Base-by-base conservation (phyloP, 2,888 invertebrate species). In the Tinea semifulvella region DNA sequence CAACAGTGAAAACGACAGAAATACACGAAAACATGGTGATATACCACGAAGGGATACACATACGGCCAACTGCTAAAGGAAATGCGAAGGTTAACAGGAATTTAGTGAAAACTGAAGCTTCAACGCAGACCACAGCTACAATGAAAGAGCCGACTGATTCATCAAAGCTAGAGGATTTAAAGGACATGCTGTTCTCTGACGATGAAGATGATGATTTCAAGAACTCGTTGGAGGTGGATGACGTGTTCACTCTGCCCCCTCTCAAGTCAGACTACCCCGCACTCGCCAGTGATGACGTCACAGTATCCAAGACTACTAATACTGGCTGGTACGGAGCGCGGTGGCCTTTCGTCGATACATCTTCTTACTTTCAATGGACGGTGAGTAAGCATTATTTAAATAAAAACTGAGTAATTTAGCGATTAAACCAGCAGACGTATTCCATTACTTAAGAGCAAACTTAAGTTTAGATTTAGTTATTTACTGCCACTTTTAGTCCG, bases 331-430 rank as follows among this genome's bases (percentile, higher is more conserved):
- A 85, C 56, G 84, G 84, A 42, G 82, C 82, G 26, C 74, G 85
- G 49, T 87, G 87, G 87, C 84, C 87, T 8, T 87, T 86, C 58
- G 83, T 85, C 36, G 86, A 87, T 61, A 82, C 86, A 25, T 84
- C 87, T 19, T 84, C 86, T 13, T 85, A 86, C 62, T 85, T 86
- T 60, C 86, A 86, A 64, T 87, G 87, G 87, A 84, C 85, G 68
- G 87, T 88, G 63, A 77, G 84, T 73, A 31, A n/a, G n/a, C n/a
- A n/a, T n/a, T n/a, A n/a, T n/a, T n/a, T n/a, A n/a, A n/a, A n/a
- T n/a, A n/a, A n/a, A n/a, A n/a, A n/a, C n/a, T n/a, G n/a, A n/a
- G n/a, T n/a, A n/a, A n/a, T n/a, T n/a, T n/a, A n/a, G n/a, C n/a
- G n/a, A n/a, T n/a, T n/a, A n/a, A n/a, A n/a, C n/a, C n/a, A n/a